Evolutionary conservation across 2,888 invertebrate genomes (phyloP).

Genomic region (Agrilus biguttatus): DNA sequence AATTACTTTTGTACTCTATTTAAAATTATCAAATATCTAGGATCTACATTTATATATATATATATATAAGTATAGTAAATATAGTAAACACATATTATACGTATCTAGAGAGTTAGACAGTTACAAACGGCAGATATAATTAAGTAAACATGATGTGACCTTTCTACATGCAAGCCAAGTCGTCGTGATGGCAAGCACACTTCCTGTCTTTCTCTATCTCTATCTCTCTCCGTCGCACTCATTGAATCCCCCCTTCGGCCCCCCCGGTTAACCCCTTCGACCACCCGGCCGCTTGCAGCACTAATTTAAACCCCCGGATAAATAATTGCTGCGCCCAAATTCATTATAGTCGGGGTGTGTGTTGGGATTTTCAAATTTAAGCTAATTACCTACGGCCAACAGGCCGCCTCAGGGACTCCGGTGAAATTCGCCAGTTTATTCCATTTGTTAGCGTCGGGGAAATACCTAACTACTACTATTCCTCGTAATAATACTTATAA

Average conservation of each 20-base stretch:
- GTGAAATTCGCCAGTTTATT: not conserved
- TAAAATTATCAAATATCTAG: too few relatives aligned
- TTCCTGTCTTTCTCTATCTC: not conserved
- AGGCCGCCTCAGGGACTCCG: slow-evolving; percentile 8
- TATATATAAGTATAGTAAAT: too few relatives aligned
- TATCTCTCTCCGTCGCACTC: not conserved
- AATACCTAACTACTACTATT: too few relatives aligned
- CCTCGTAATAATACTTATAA: too few relatives aligned
- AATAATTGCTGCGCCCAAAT: slow-evolving; percentile 20
- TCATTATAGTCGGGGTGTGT: slow-evolving; percentile 15
- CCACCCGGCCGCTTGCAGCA: slow-evolving; percentile 12
- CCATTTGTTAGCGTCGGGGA: not conserved
- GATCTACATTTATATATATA: too few relatives aligned
- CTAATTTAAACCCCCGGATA: slow-evolving; percentile 20
- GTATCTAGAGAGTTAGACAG: too few relatives aligned
- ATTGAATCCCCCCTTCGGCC: not conserved
- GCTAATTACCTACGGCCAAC: slow-evolving; percentile 10
- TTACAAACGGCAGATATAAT: slow-evolving; percentile 11
- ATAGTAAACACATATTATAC: too few relatives aligned
- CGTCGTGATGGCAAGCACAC: not conserved
- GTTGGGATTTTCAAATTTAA: slow-evolving; percentile 14
- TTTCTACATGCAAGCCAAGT: slow-evolving; percentile 12
- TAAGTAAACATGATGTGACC: slow-evolving; percentile 18
- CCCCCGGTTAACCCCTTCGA: slow-evolving; percentile 2
- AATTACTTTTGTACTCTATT: too few relatives aligned